Conservation (phyloP, 2,888 invertebrate species). For the Anthrax anthrax region DNA sequence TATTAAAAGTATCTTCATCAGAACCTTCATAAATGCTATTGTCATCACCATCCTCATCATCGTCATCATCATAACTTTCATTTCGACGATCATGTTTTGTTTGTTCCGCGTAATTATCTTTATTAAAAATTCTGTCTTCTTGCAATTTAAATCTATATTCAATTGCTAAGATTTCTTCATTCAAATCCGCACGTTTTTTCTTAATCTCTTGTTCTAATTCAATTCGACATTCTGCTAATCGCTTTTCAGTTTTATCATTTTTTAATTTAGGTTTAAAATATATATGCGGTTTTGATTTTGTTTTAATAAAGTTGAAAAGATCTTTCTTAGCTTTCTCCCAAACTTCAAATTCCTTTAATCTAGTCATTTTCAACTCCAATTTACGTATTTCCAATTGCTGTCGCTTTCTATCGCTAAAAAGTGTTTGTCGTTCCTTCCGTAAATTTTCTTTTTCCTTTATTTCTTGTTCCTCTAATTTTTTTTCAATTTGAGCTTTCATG, state of each 20-base stretch:
- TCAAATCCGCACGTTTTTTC: constrained; percentile 46
- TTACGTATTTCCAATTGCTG: constrained; percentile 80
- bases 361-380: constrained; percentile 77
- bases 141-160: constrained; percentile 32
- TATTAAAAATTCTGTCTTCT: constrained; percentile 15
- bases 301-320: constrained; percentile 70
- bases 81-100: constrained; percentile 36
- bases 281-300: constrained; percentile 71
- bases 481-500: constrained; percentile 68
- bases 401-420: constrained; percentile 72
- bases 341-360: constrained; percentile 74
- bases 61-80: constrained; percentile 31
- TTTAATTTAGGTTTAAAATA: constrained; percentile 77
- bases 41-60: constrained; percentile 38
- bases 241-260: constrained; percentile 51
- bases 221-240: constrained; percentile 47
- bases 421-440: constrained; percentile 63
- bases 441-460: constrained; percentile 74
- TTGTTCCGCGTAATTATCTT: constrained; percentile 23
- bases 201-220: constrained; percentile 49
- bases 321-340: constrained; percentile 72
- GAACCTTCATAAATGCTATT: constrained; percentile 28
- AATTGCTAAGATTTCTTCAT: constrained; percentile 49
- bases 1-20: constrained; percentile 25
- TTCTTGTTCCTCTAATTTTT: constrained; percentile 84